phyloP scores from a whole-genome alignment of 2,888 invertebrate genomes.

The Trachelus stipa region DNA sequence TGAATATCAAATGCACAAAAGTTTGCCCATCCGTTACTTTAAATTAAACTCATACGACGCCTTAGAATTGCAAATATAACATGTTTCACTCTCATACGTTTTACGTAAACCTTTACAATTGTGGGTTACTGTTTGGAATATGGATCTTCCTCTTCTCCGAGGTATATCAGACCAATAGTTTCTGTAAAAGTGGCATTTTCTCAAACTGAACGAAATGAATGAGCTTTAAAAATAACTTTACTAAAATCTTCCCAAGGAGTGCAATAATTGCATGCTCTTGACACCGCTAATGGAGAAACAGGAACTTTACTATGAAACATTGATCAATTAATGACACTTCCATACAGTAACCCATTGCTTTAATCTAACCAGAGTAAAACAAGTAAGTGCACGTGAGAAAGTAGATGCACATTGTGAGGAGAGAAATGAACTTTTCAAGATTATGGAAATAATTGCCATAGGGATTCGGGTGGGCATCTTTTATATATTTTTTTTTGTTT shows the following conservation, averaged over 20 bases:
- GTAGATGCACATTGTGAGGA: conserved; percentile 46
- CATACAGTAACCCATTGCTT: conserved; percentile 49
- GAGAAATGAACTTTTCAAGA: conserved; percentile 41
- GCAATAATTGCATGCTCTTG: background rate
- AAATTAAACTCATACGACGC: conserved; percentile 45
- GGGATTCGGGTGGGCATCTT: conserved; percentile 46
- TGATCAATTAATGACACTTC: conserved; percentile 11
- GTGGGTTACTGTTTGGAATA: conserved; percentile 49
- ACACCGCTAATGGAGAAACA: background rate
- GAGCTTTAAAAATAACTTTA: background rate
- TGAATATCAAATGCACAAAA: conserved; percentile 65
- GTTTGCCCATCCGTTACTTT: conserved; percentile 53
- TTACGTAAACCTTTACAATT: conserved; percentile 26
- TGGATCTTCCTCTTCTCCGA: background rate
- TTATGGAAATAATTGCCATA: conserved; percentile 44
- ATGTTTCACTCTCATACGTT: conserved; percentile 42
- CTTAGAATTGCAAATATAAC: conserved; percentile 47
- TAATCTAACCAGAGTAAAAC: conserved; percentile 42
- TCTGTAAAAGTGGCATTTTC: too few relatives aligned
- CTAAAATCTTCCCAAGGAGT: background rate
- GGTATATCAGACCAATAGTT: background rate
- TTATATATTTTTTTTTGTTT: conserved; percentile 23
- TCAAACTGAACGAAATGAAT: background rate
- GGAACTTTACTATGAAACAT: background rate
- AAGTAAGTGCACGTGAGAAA: conserved; percentile 44